Conservation (phyloP, 2,888 invertebrate genomes). For the Polyommatus icarus region DNA sequence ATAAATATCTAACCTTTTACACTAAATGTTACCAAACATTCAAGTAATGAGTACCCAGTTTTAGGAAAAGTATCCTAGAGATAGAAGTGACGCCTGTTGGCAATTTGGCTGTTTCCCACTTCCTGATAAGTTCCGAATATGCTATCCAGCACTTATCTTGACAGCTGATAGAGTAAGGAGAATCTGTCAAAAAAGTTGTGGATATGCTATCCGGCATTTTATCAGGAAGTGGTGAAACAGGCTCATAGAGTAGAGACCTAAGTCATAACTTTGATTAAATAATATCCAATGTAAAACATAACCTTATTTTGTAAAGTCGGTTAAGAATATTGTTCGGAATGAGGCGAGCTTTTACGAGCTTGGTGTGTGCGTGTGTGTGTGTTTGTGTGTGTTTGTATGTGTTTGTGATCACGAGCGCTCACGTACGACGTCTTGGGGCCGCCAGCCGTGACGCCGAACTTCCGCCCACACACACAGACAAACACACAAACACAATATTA, state of each 20-base stretch:
- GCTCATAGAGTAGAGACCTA: no score
- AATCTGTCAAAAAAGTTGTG: no score
- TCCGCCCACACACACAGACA: constrained; percentile 52
- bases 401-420: constrained; percentile 18
- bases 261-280: no score
- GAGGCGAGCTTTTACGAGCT: neutral
- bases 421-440: constrained; percentile 51
- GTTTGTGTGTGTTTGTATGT: neutral
- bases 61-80: neutral
- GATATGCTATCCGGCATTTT: no score
- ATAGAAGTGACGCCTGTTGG: no score
- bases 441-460: constrained; percentile 65
- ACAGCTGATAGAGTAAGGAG: no score
- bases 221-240: no score
- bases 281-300: neutral
- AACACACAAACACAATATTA: neutral
- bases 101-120: no score
- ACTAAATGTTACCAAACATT: neutral
- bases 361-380: neutral
- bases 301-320: neutral
- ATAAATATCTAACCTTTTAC: neutral
- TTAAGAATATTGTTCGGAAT: neutral
- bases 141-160: no score
- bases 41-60: neutral
- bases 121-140: no score